Evolutionary conservation across 2,888 invertebrate species (phyloP), one percentile per base, ranked within the genome.

Genomic region (Ophion slaviceki): DNA sequence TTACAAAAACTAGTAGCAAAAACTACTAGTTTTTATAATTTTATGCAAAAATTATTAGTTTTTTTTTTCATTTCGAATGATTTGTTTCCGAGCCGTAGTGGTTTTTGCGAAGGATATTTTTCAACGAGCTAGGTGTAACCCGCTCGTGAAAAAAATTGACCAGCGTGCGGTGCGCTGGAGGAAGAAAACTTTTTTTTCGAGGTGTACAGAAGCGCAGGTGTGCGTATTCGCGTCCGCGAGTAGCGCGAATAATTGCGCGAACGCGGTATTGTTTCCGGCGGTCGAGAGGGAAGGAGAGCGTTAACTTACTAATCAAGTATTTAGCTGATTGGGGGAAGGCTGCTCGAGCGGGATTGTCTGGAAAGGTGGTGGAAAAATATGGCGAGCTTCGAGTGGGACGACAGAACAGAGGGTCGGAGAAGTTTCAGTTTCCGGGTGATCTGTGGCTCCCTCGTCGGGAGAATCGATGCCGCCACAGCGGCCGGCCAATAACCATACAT

Each of bases 401-500:
- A 67, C 61, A 61, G 79, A 81, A 71, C 76, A 72, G 77, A 82
- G 82, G 74, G 81, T 87, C 67, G 86, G 87, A 85, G 89, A 90
- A 92, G 93, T 93, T 92, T 93, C 92, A 92, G 93, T 93, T 93
- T 92, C 89, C 91, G 90, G 91, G 92, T 93, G 93, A 93, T 93
- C 93, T 93, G 93, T 93, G 92, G 93, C 92, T 93, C 93, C 93
- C 93, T 93, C 90, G 93, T 90, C 91, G 92, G 92, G 93, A 93
- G 93, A 94, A 94, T 94, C 93, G 94, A 94, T 94, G 93, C 93
- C 91, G 91, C 91, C 92, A 79, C 79, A 71, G 76, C 85, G 79
- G 79, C 92, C 92, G 92, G 91, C 93, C 93, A 94, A 94, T 94
- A 94, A 93, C 94, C 93, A 93, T 93, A 92, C 93, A 92, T 93